These are phyloP conservation scores for Hemaris fuciformis DNA, from an alignment of 2,888 invertebrate genomes.

Conservation along the genomic window DNA sequence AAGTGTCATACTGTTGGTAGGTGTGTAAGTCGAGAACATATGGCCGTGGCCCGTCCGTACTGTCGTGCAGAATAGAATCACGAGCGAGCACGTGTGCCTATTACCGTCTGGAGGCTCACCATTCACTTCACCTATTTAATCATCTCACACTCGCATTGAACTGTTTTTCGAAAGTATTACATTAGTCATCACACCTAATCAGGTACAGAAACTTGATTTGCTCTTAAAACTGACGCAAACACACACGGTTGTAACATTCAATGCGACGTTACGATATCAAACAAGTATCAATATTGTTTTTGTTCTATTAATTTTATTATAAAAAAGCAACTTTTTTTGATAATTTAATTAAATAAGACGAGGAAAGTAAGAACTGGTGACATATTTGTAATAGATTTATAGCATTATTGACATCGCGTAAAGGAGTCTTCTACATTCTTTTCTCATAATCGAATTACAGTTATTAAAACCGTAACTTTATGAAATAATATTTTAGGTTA, in stretches of 20 bases:
- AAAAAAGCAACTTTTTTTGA: no score
- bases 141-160: conserved; percentile 58
- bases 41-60: conserved; percentile 68
- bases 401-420: no score
- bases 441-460: no score
- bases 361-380: no score
- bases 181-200: conserved; percentile 57
- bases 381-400: no score
- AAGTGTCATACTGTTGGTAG: conserved; percentile 60
- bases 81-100: conserved; percentile 70
- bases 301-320: background rate
- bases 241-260: conserved; percentile 25
- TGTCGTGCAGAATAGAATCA: conserved; percentile 69
- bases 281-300: background rate
- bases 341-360: no score
- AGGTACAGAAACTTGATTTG: conserved; percentile 30
- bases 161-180: conserved; percentile 54
- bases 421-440: no score
- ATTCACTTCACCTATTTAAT: conserved; percentile 75
- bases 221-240: conserved; percentile 17
- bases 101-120: conserved; percentile 69
- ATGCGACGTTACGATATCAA: background rate
- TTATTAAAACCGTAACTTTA: no score
- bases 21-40: conserved; percentile 73
- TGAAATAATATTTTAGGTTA: no score